Evolutionary conservation across 2,113 vertebrate species (phyloP).

Genomic region (Poeciliopsis turrubarensis): DNA sequence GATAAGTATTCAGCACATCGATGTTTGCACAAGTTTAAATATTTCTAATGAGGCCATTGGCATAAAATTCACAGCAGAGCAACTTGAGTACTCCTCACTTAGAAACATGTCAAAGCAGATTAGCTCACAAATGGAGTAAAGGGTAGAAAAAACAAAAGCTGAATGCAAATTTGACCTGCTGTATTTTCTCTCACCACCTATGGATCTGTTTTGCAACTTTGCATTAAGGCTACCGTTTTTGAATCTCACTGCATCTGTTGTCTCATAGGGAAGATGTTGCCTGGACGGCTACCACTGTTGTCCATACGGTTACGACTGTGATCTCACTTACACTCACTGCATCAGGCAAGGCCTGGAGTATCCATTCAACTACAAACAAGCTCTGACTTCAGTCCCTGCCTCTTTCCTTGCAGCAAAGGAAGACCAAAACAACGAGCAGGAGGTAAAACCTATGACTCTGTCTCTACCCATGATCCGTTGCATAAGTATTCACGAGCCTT

Average conservation of each 20-base stretch:
- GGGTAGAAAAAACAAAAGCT: too few species aligned
- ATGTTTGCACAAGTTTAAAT: too few species aligned
- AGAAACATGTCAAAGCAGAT: too few species aligned
- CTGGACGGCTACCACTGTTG: constrained; percentile 71
- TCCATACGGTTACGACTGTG: constrained; percentile 60
- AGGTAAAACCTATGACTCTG: not conserved
- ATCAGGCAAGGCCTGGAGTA: constrained; percentile 40
- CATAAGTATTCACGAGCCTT: too few species aligned
- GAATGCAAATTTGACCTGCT: not conserved
- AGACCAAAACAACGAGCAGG: not conserved
- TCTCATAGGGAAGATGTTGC: constrained; percentile 67
- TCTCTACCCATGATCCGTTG: too few species aligned
- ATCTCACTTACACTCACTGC: constrained; percentile 46
- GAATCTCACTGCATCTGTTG: not conserved
- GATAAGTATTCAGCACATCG: too few species aligned
- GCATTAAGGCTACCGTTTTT: not conserved
- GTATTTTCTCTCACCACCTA: not conserved
- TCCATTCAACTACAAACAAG: constrained; percentile 32
- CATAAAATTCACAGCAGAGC: too few species aligned
- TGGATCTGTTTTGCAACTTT: not conserved
- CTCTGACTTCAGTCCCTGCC: constrained; percentile 38
- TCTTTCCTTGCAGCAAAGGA: constrained; percentile 7
- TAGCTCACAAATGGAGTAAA: not conserved
- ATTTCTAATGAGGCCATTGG: too few species aligned
- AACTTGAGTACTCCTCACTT: too few species aligned